These are phyloP conservation scores for Xiphorhynchus erythropygius DNA, from an alignment of 2,797 vertebrate genomes.

Conservation along the genomic window DNA sequence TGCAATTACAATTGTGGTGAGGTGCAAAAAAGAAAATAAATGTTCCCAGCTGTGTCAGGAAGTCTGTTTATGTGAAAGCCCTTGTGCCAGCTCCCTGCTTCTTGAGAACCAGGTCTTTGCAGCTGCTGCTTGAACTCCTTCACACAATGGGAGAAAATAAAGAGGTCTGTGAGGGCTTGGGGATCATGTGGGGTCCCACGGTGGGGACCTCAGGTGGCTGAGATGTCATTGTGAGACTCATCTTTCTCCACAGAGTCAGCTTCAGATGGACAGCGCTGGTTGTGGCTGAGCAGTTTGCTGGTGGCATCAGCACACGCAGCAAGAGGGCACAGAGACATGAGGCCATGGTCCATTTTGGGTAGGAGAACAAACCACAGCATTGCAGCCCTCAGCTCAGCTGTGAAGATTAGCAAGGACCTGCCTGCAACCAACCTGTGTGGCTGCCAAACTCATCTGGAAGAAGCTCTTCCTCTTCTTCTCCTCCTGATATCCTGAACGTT, in stretches of 20 bases:
- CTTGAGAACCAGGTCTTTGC: background rate
- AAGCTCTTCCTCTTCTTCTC: background rate
- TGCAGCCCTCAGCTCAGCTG: background rate
- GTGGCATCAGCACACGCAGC: fast-evolving
- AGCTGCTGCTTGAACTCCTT: background rate
- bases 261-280: fast-evolving
- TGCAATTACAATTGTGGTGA: background rate
- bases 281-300: background rate
- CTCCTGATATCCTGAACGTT: fast-evolving
- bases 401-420: fast-evolving
- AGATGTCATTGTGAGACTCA: background rate
- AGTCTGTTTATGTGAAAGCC: background rate
- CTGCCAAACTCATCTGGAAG: background rate
- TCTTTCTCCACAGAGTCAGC: background rate
- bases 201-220: background rate
- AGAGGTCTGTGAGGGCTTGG: background rate
- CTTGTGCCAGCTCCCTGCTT: background rate
- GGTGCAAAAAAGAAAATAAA: background rate
- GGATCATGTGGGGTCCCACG: fast-evolving
- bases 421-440: background rate
- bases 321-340: fast-evolving
- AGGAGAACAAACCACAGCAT: background rate
- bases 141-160: too few relatives aligned
- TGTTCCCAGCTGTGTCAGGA: background rate
- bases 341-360: too few relatives aligned